Evolutionary conservation across 2,113 vertebrate species (phyloP), one percentile per base, ranked within the genome.

Genomic region (Bubalus kerabau): DNA sequence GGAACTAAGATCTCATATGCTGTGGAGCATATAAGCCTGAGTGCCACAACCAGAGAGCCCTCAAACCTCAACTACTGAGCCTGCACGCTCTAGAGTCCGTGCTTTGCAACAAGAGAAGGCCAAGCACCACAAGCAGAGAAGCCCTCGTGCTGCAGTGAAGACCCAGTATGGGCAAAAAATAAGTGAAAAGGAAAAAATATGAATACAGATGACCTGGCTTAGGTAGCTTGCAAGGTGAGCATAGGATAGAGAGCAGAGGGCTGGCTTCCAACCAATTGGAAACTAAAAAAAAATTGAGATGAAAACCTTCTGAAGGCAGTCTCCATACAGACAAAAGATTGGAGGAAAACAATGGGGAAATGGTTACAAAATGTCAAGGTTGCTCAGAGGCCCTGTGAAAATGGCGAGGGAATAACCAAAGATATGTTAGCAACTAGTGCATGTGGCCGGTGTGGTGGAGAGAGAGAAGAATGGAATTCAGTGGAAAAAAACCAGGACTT

Each of bases 401-500:
- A 89, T 67, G 76, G 4, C 4, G 59, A 81, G 67, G 71, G 32
- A 92, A 56, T 36, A 83, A 46, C 48, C 15, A 54, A 74, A 91
- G 7, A 21, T 64, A 10, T 57, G 30, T 80, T 50, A 87, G 60
- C 54, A 88, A 62, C 64, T 40, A 81, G 30, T 13, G 56, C 50
- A 15, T 52, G 74, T 85, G 84, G 83, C 54, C 87, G 14, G 46
- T 48, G 19, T 52, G 78, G 59, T 36, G 10, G 36, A 43, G 32
- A 15, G 74, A 64, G 32, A 74, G 9, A 36, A 91, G 90, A 84
- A 87, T n/a, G 54, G 50, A 84, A 92, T 52, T 54, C 80, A 87
- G 26, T 32, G 54, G 80, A 80, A 88, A 54, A 85, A 94, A 97
- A 57, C 92, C 88, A 88, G 92, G 74, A 36, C 84, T 96, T 87